Evolutionary conservation across 2,888 invertebrate genomes (phyloP).

Genomic region (Pedicia rivosa): DNA sequence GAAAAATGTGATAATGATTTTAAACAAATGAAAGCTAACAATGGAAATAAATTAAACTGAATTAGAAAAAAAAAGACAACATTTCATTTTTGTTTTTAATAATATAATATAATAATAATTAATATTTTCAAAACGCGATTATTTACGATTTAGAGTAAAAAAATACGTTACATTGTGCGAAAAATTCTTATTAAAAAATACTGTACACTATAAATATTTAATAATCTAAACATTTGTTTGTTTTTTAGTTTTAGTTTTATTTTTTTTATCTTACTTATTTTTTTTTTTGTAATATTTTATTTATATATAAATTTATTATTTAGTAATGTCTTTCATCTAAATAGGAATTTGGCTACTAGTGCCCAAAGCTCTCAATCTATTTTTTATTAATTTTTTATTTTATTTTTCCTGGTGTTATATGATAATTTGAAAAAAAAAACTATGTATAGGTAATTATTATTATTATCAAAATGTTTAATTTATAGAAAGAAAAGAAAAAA

Average conservation of each 20-base stretch:
- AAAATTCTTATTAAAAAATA: constrained; percentile 4
- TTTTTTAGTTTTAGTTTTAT: constrained; percentile 1
- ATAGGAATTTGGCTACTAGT: constrained; percentile 6
- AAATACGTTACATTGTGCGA: constrained; percentile 5
- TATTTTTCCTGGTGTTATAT: not conserved
- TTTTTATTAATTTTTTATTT: constrained; percentile 2
- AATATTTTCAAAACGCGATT: no score
- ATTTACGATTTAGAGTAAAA: constrained; percentile 5
- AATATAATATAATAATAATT: no score
- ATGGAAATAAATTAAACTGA: no score
- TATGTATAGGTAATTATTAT: no score
- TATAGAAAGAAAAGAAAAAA: no score
- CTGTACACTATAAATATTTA: constrained; percentile 5
- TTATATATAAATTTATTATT: constrained; percentile 2
- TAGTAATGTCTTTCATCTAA: constrained; percentile 5
- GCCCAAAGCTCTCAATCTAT: constrained; percentile 4
- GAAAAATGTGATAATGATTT: no score
- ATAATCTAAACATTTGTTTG: constrained; percentile 2
- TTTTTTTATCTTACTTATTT: constrained; percentile 5
- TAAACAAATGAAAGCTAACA: no score
- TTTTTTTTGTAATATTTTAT: not conserved
- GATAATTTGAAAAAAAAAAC: no score
- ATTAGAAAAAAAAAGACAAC: no score
- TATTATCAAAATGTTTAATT: no score
- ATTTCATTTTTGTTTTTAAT: no score